Conservation (phyloP, 1,140 invertebrate species). For the Zophobas atratus region DNA sequence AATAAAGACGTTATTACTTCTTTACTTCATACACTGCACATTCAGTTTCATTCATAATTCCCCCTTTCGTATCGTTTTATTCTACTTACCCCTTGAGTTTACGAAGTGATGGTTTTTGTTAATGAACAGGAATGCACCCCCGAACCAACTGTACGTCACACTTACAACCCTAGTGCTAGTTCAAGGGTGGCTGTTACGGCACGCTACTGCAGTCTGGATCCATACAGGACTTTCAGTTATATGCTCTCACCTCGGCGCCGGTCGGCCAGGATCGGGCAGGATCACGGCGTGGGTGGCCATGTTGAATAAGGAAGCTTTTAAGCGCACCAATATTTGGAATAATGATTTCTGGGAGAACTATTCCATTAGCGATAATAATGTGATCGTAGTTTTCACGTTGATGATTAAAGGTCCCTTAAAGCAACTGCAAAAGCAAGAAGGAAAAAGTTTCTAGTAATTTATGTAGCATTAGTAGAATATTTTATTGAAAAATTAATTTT, state of each 20-base stretch:
- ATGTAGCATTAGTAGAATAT: too few relatives aligned
- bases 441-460: too few relatives aligned
- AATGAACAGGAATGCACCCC: conserved; percentile 42
- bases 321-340: conserved; percentile 19
- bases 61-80: background rate
- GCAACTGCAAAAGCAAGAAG: too few relatives aligned
- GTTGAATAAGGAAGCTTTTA: conserved; percentile 47
- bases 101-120: conserved; percentile 3
- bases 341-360: conserved; percentile 24
- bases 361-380: background rate
- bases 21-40: background rate
- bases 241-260: conserved; percentile 50
- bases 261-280: conserved; percentile 53
- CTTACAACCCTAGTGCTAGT: conserved; percentile 35
- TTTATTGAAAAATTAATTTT: too few relatives aligned
- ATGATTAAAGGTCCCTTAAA: background rate
- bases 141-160: conserved; percentile 39
- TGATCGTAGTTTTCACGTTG: background rate
- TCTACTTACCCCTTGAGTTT: conserved; percentile 27
- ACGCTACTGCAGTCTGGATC: conserved; percentile 59
- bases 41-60: background rate
- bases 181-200: conserved; percentile 47
- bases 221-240: conserved; percentile 58
- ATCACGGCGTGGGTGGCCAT: conserved; percentile 52
- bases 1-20: too few relatives aligned